Conservation (phyloP, 2,888 invertebrate species). For the Erpobdella octoculata region DNA sequence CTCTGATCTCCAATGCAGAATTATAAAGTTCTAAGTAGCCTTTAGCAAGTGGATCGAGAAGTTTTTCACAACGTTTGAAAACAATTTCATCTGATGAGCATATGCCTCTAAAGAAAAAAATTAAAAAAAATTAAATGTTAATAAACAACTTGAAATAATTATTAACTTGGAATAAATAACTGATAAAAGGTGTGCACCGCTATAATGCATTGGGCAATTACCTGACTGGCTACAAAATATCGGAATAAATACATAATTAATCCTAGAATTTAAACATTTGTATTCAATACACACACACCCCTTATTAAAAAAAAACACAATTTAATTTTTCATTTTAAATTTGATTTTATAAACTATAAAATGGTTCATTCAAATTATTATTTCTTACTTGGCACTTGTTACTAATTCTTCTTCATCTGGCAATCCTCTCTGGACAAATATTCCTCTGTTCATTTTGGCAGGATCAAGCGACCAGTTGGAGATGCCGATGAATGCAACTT, state of each 20-base stretch:
- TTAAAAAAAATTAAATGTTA: too few relatives aligned
- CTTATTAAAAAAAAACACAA: background rate
- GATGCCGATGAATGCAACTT: conserved; percentile 49
- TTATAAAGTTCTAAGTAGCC: conserved; percentile 43
- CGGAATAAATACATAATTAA: too few relatives aligned
- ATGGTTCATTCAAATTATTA: too few relatives aligned
- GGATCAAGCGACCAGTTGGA: conserved; percentile 52
- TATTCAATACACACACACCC: background rate
- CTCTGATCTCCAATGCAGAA: conserved; percentile 39
- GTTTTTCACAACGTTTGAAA: conserved; percentile 34
- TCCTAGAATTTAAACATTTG: too few relatives aligned
- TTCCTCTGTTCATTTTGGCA: conserved; percentile 51
- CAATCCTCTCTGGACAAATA: conserved; percentile 44
- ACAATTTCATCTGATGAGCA: conserved; percentile 38
- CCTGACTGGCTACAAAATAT: too few relatives aligned
- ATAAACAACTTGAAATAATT: background rate
- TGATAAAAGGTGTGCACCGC: too few relatives aligned
- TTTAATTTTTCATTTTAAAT: background rate
- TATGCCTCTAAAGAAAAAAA: conserved; percentile 41
- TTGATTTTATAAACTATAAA: background rate
- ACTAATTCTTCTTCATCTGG: conserved; percentile 39
- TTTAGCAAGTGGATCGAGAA: conserved; percentile 41
- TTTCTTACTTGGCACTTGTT: conserved; percentile 39
- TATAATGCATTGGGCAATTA: too few relatives aligned
- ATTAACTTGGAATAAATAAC: background rate